Percentiles rank a stretch among this genome's conserved stretches.
These are phyloP conservation scores for Lacanobia wlatinum DNA, from an alignment of 2,888 invertebrate genomes.

Conservation along the genomic window DNA sequence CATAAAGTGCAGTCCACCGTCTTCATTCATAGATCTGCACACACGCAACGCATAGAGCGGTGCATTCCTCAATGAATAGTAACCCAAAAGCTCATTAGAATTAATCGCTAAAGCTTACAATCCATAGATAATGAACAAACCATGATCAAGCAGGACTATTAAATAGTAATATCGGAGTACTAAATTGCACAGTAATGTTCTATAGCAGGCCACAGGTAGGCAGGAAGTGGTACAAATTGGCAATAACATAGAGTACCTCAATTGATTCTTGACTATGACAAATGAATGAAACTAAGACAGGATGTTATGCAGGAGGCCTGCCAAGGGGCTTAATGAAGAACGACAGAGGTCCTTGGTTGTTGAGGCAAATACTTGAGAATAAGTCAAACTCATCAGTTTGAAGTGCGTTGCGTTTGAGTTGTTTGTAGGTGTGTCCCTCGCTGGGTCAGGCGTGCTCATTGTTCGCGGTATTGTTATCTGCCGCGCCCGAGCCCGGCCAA, in stretches of 20 bases:
- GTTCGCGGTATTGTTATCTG: conserved; percentile 84
- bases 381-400: conserved; percentile 50
- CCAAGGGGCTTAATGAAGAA: conserved; percentile 61
- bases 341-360: conserved; percentile 61
- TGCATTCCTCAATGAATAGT: conserved; percentile 51
- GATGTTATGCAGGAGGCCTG: conserved; percentile 66
- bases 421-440: conserved; percentile 63
- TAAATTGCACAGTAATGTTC: conserved; percentile 56
- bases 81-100: conserved; percentile 34
- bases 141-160: conserved; percentile 40
- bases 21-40: conserved; percentile 84
- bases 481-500: conserved; percentile 70
- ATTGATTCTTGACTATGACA: conserved; percentile 70
- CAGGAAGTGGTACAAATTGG: conserved; percentile 67
- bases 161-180: conserved; percentile 54
- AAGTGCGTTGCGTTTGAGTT: conserved; percentile 53
- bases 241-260: conserved; percentile 66
- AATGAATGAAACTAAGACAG: conserved; percentile 70
- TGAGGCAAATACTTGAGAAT: conserved; percentile 56
- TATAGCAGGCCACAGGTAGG: conserved; percentile 57
- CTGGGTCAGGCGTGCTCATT: conserved; percentile 73
- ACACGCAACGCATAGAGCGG: conserved; percentile 53
- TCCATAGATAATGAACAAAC: conserved; percentile 31
- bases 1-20: conserved; percentile 80
- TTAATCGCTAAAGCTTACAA: conserved; percentile 22